Evolutionary conservation across 2,113 vertebrate genomes (phyloP).

Genomic region (Muntiacus muntjak): DNA sequence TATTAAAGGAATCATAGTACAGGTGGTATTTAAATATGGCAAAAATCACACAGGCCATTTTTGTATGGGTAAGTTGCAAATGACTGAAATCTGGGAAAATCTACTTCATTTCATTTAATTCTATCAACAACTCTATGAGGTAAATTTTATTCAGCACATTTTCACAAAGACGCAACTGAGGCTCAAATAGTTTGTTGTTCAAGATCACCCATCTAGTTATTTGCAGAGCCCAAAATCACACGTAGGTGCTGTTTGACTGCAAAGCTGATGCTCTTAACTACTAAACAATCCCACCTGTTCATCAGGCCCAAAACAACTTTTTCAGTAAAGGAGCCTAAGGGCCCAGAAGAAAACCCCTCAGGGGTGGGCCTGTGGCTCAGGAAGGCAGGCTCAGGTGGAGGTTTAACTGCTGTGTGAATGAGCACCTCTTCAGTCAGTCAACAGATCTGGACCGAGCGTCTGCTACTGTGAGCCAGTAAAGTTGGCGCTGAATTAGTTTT

Average conservation of each 20-base stretch:
- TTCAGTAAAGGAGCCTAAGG: neutral
- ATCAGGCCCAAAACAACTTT: neutral
- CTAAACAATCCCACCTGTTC: neutral
- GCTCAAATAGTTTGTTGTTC: neutral
- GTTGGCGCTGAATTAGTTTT: neutral
- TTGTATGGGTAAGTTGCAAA: neutral
- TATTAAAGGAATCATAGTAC: neutral
- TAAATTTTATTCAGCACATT: neutral
- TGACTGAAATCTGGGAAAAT: neutral
- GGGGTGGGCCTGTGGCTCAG: neutral
- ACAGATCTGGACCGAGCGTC: neutral
- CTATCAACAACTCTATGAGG: neutral
- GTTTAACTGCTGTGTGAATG: neutral
- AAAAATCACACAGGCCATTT: neutral
- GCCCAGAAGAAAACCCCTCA: neutral
- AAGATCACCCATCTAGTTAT: neutral
- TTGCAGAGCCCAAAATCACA: neutral
- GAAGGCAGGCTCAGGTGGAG: neutral
- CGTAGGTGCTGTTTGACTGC: neutral
- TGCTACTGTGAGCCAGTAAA: neutral
- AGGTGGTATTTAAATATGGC: neutral
- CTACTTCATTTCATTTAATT: neutral
- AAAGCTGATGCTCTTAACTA: neutral
- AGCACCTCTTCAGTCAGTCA: neutral
- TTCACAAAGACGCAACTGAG: neutral